A percentile compares a stretch with the other conserved stretches of the same genome.
phyloP scores from a whole-genome alignment of 2,113 vertebrate species.

The Phocoena phocoena region DNA sequence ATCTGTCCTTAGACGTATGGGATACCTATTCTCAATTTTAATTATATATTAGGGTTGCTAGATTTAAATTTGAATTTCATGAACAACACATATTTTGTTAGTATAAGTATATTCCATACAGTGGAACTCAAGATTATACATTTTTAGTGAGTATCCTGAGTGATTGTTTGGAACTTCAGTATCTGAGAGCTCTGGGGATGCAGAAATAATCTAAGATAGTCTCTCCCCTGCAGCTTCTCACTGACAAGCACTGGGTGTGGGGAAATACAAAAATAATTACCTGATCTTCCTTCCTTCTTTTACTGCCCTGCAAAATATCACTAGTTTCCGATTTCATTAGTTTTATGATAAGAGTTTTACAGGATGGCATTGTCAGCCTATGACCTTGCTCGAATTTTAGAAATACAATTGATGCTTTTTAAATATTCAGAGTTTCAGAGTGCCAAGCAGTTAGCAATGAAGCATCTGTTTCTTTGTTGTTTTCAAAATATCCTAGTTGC shows the following conservation, averaged over 20 bases:
- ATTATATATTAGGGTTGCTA: neutral
- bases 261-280: neutral
- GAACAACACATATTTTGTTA: neutral
- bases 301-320: constrained; percentile 51
- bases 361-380: constrained; percentile 50
- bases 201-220: neutral
- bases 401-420: constrained; percentile 65
- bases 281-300: neutral
- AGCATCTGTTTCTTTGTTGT: constrained; percentile 64
- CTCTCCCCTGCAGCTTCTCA: neutral
- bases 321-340: constrained; percentile 77
- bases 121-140: neutral
- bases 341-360: constrained; percentile 77
- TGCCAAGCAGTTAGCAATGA: constrained; percentile 74
- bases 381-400: constrained; percentile 73
- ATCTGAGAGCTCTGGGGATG: neutral
- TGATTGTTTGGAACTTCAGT: neutral
- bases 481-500: constrained; percentile 53
- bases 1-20: neutral
- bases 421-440: constrained; percentile 51
- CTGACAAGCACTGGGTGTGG: neutral
- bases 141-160: neutral
- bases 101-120: neutral
- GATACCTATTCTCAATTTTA: neutral
- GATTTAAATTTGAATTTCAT: constrained; percentile 39